A percentile compares a stretch with the other conserved stretches of the same genome.
Evolutionary conservation across 2,113 vertebrate species (phyloP).

Genomic region (Lathamus discolor): DNA sequence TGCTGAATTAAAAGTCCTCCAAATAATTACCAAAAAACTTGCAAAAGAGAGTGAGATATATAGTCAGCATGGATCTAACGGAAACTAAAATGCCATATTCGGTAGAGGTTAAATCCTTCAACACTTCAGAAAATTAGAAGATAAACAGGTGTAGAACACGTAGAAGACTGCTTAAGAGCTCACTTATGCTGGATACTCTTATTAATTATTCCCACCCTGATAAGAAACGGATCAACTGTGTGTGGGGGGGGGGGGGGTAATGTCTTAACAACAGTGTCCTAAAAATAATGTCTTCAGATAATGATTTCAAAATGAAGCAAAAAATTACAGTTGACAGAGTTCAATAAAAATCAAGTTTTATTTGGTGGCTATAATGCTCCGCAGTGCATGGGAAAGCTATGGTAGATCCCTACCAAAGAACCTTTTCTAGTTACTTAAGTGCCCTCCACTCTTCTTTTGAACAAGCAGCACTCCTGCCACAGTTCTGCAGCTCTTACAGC

Average conservation of each 20-base stretch:
- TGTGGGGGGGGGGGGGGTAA: not conserved
- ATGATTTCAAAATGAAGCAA: not conserved
- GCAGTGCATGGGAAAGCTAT: not conserved
- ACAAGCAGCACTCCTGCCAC: not conserved
- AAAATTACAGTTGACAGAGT: not conserved
- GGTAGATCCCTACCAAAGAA: not conserved
- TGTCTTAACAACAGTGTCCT: accelerated
- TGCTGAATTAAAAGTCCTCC: not conserved
- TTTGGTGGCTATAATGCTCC: not conserved
- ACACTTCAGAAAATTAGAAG: not conserved
- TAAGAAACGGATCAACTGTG: not conserved
- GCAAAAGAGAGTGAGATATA: not conserved
- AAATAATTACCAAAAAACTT: not conserved
- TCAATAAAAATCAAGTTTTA: not conserved
- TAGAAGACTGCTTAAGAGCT: not conserved
- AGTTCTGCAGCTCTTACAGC: not conserved
- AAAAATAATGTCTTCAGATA: not conserved
- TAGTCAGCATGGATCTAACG: not conserved
- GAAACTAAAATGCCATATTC: not conserved
- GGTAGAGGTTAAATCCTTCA: not conserved
- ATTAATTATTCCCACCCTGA: not conserved
- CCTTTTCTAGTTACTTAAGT: not conserved
- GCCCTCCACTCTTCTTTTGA: not conserved
- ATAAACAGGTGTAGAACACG: not conserved
- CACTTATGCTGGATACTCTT: not conserved